Evolutionary conservation across 1,140 invertebrate genomes (phyloP).

Genomic region (Amphibalanus amphitrite): DNA sequence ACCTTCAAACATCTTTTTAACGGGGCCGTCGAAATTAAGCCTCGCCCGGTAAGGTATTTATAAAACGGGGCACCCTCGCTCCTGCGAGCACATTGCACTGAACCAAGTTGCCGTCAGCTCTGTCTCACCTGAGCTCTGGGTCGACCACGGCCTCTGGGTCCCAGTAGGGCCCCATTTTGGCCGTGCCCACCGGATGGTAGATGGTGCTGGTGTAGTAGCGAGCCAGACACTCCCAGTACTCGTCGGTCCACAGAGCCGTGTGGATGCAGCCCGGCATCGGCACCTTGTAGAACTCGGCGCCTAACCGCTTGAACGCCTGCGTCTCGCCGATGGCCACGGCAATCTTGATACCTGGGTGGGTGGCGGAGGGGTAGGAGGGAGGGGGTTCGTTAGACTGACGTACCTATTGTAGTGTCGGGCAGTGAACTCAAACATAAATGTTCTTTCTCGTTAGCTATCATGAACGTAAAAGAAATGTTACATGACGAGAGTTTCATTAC

Average conservation of each 20-base stretch:
- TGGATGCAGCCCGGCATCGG: conserved; percentile 59
- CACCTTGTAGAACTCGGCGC: conserved; percentile 53
- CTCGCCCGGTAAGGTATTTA: no score
- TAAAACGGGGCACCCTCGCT: no score
- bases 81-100: no score
- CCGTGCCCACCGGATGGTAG: conserved; percentile 28
- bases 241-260: conserved; percentile 44
- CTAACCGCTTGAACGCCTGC: conserved; percentile 57
- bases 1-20: no score
- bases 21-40: no score
- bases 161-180: conserved; percentile 38
- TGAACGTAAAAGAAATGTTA: no score
- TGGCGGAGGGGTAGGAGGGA: neutral
- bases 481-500: no score
- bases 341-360: conserved; percentile 59
- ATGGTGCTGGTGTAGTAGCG: conserved; percentile 21
- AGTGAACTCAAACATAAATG: no score
- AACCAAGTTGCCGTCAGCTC: neutral
- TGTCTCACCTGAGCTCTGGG: conserved; percentile 36
- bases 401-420: no score
- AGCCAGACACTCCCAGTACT: conserved; percentile 61
- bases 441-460: no score
- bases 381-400: no score
- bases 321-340: conserved; percentile 59
- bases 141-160: conserved; percentile 59